These are phyloP conservation scores for Candoia aspera DNA, from an alignment of 2,113 vertebrate genomes.

Conservation along the genomic window DNA sequence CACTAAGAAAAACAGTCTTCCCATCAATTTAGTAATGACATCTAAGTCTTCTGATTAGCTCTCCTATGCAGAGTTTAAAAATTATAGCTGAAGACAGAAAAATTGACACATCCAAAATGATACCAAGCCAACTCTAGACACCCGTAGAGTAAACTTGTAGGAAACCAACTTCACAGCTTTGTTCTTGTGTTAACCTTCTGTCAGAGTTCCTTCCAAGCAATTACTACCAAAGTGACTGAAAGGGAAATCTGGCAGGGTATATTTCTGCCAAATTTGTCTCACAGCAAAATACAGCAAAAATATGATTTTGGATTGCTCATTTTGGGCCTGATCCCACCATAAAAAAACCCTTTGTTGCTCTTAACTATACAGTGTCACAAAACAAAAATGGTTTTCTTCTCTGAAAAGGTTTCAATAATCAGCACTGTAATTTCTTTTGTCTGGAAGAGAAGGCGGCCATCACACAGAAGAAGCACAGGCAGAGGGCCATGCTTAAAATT, in stretches of 20 bases:
- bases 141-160: slow-evolving; percentile 5
- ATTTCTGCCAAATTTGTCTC: slow-evolving; percentile 44
- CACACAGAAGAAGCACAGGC: neutral
- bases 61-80: neutral
- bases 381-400: slow-evolving; percentile 11
- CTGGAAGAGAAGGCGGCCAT: neutral
- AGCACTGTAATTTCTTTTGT: neutral
- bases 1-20: neutral
- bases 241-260: slow-evolving; percentile 42
- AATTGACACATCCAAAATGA: slow-evolving; percentile 10
- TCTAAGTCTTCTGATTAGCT: neutral
- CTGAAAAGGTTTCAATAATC: neutral
- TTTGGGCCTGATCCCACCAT: slow-evolving; percentile 40
- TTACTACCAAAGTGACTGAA: slow-evolving; percentile 44
- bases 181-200: slow-evolving; percentile 47
- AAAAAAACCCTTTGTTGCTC: slow-evolving; percentile 5
- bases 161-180: slow-evolving; percentile 44
- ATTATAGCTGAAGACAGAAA: slow-evolving; percentile 11
- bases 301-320: slow-evolving; percentile 49
- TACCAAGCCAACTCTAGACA: slow-evolving; percentile 4
- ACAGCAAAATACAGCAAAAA: slow-evolving; percentile 34
- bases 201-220: slow-evolving; percentile 46
- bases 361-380: slow-evolving; percentile 13
- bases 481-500: neutral
- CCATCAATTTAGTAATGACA: neutral